Base-by-base conservation (phyloP, 1,140 invertebrate species). In the Leptinotarsa lineolata region DNA sequence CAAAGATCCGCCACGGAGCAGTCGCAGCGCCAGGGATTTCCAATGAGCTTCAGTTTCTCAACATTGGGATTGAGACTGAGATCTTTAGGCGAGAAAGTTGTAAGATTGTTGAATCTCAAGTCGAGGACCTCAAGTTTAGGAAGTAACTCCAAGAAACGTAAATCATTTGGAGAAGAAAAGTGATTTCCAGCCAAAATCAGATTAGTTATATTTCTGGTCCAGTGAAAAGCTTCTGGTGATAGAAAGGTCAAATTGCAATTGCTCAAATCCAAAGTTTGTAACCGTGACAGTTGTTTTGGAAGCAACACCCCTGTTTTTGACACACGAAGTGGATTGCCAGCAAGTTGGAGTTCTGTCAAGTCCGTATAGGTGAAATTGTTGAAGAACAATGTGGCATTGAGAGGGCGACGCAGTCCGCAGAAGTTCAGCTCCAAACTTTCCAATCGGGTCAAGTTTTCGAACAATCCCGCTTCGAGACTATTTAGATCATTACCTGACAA, bases 21-120 rank as follows among this genome's bases (percentile, higher is more conserved):
- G 77, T 91, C 90, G 76, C 91, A 92, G 60, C 87, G 83, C 84
- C 91, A 92, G 1, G 90, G 91, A 85, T 93, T 93, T 0, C 88
- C 89, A 4, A 91, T 86, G 5, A 92, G 84, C 81, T 90, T 90
- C 4, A 93, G 66, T 1, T 87, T 89, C 69, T 87, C 86, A 1
- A 86, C 83, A 83, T 92, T 91, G 0, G 76, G 73, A 65, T 86
- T 86, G 18, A 84, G 80, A 22, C 90, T 88, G 5, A 89, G 78
- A 5, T 80, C 75, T 73, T 85, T 84, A 0, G 89, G 88, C 65
- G 87, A 86, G 18, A 92, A 87, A 0, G 87, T 87, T 0, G 86
- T 87, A 16, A 92, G 80, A 68, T 90, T 90, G 76, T 92, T 92
- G 64, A 88, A 88, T 68, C 89, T 89, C 8, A 92, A 81, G 76